Base-by-base conservation (phyloP, 2,797 vertebrate species). In the Macropus fuliginosus region DNA sequence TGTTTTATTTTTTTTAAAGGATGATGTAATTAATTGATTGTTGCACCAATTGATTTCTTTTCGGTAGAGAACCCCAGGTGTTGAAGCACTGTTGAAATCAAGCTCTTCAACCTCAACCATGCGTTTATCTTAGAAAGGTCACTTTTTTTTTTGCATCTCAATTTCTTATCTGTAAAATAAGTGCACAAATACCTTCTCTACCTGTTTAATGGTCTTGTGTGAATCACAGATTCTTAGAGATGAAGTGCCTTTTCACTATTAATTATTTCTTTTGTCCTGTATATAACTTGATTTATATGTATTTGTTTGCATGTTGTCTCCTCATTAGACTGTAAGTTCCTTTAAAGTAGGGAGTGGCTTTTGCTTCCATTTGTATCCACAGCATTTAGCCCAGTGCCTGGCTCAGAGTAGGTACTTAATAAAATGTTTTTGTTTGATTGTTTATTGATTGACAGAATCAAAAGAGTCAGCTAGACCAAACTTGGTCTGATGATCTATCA, bases 91-190 rank as follows among this genome's bases (percentile, higher is more conserved):
- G 50, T 46, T 81, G 40, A 46, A 91, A 10, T 55, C 2, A 11
- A 0, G 5, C 74, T 46, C 21, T 8, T 40, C 0, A 2, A 40
- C 18, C 5, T 21, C 0, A 2, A 40, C 18, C 5, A 21, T 50
- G 91, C 94, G 56, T 94, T 57, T 87, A 92, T 66, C 94, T 56
- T 31, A 62, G 54, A 52, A 34, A 94, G 56, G 91, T 92, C 14
- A 28, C 29, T 52, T 52, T 52, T 55, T 31, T 4, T 50, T 92
- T 24, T 81, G 95, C 34, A 91, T 46, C 55, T 91, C 91, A 55
- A n/a, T 57, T 55, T 24, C 21, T 11, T 55, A 28, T 92, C 31
- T 50, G 52, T 50, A 18, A 10, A 8, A 16, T 0, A 50, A 90
- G 54, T 18, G 34, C 24, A 81, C 18, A 46, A 46, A 40, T 81